These are phyloP conservation scores for Ganaspis sp. DNA, from an alignment of 1,140 invertebrate genomes.

Conservation along the genomic window DNA sequence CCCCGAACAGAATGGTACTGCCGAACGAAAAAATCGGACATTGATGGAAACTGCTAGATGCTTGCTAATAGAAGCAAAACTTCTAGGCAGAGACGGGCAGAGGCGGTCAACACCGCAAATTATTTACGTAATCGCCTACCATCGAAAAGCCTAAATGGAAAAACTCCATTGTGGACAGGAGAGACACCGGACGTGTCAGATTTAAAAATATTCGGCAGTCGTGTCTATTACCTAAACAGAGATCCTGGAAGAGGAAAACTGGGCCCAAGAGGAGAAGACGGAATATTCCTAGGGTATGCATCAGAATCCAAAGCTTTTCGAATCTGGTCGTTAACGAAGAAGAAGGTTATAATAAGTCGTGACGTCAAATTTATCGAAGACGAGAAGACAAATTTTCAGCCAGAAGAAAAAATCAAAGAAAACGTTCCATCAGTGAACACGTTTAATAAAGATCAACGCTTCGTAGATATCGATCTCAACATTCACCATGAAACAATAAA, in stretches of 20 bases:
- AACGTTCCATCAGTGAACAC: no score
- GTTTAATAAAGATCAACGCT: no score
- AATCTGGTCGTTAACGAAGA: slow-evolving; percentile 47
- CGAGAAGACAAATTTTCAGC: no score
- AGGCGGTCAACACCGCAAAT: slow-evolving; percentile 36
- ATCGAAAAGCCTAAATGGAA: slow-evolving; percentile 19
- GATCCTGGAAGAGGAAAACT: slow-evolving; percentile 50
- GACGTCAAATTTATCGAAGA: slow-evolving; percentile 33
- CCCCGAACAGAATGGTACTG: background rate
- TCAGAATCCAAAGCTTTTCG: slow-evolving; percentile 56
- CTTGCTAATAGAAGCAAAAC: background rate
- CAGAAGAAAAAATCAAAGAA: no score
- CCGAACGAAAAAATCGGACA: background rate
- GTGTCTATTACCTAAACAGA: slow-evolving; percentile 43
- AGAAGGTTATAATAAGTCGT: slow-evolving; percentile 54
- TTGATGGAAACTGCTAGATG: background rate
- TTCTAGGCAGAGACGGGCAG: background rate
- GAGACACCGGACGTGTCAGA: background rate
- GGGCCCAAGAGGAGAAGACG: slow-evolving; percentile 45
- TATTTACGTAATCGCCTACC: slow-evolving; percentile 63
- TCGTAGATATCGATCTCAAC: no score
- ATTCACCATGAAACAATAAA: no score
- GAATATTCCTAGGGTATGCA: slow-evolving; percentile 62
- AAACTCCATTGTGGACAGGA: background rate
- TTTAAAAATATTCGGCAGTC: slow-evolving; percentile 40